phyloP scores from a whole-genome alignment of 2,888 invertebrate species.

The Drosophila gaucha region DNA sequence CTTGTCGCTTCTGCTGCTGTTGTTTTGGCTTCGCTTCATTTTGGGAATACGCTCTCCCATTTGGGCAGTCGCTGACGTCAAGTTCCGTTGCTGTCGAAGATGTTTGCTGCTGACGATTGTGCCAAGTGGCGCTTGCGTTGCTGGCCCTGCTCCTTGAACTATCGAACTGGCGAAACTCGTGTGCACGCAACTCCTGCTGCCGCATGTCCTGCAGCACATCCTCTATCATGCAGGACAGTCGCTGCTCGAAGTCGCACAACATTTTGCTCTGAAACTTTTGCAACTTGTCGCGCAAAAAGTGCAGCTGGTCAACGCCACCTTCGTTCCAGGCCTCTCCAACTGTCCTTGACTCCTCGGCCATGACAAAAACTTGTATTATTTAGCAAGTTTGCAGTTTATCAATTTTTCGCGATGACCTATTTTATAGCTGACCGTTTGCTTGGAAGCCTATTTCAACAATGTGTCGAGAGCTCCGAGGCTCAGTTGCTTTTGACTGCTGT shows the following conservation, averaged over 20 bases:
- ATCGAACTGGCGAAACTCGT: constrained; percentile 81
- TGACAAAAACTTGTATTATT: constrained; percentile 17
- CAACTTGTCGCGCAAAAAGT: constrained; percentile 69
- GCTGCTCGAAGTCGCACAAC: constrained; percentile 78
- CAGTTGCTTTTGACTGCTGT: constrained; percentile 33
- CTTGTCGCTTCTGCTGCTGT: constrained; percentile 11
- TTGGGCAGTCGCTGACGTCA: constrained; percentile 61
- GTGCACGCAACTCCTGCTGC: constrained; percentile 75
- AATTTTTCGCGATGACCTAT: not conserved
- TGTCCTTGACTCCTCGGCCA: constrained; percentile 34
- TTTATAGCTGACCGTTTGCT: constrained; percentile 34
- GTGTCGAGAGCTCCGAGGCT: constrained; percentile 16
- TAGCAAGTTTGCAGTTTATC: not conserved
- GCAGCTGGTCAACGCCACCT: constrained; percentile 35
- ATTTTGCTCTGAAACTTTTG: constrained; percentile 73
- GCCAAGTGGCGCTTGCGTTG: constrained; percentile 54
- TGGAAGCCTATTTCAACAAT: constrained; percentile 47
- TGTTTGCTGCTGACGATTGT: constrained; percentile 55
- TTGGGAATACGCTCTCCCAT: constrained; percentile 43
- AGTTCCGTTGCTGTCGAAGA: not conserved
- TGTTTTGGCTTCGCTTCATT: constrained; percentile 27
- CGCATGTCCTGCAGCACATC: constrained; percentile 82
- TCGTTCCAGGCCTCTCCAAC: constrained; percentile 4
- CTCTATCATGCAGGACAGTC: constrained; percentile 80
- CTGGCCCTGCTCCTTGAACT: constrained; percentile 5